These are phyloP conservation scores for Phalacrocorax aristotelis DNA, from an alignment of 2,113 vertebrate species.

Conservation along the genomic window DNA sequence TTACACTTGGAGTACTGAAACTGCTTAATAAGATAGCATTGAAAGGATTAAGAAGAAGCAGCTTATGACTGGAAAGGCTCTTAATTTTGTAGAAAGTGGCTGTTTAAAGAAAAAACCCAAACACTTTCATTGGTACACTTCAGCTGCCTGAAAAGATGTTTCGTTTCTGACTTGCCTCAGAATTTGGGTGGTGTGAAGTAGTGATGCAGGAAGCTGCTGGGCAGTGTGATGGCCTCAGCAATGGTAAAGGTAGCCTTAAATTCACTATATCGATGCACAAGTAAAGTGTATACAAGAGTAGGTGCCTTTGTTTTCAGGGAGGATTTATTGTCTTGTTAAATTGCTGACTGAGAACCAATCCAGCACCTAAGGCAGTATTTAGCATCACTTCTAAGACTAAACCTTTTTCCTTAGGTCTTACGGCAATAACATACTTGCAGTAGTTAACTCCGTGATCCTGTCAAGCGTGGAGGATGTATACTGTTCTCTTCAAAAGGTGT, in stretches of 20 bases:
- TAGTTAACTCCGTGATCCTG: neutral
- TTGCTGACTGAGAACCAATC: neutral
- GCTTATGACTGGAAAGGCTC: neutral
- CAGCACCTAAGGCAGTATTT: neutral
- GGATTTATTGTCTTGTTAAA: neutral
- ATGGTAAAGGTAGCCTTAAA: neutral
- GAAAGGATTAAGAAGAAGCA: neutral
- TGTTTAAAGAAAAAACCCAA: neutral
- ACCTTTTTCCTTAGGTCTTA: neutral
- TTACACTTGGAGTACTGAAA: neutral
- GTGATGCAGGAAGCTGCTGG: neutral
- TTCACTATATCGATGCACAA: neutral
- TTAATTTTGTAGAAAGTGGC: neutral
- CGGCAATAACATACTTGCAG: neutral
- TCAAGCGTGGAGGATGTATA: neutral
- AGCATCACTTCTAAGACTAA: neutral
- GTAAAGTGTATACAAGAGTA: neutral
- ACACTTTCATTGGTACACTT: neutral
- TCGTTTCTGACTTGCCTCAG: neutral
- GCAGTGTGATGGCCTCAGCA: neutral
- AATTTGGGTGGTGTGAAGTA: neutral
- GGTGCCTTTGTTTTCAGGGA: neutral
- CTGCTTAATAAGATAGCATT: neutral
- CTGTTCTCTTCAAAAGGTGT: neutral
- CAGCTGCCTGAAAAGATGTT: neutral